A percentile compares a stretch with the other conserved stretches of the same genome.
Evolutionary conservation across 2,113 vertebrate species (phyloP).

Genomic region (Cariama cristata): DNA sequence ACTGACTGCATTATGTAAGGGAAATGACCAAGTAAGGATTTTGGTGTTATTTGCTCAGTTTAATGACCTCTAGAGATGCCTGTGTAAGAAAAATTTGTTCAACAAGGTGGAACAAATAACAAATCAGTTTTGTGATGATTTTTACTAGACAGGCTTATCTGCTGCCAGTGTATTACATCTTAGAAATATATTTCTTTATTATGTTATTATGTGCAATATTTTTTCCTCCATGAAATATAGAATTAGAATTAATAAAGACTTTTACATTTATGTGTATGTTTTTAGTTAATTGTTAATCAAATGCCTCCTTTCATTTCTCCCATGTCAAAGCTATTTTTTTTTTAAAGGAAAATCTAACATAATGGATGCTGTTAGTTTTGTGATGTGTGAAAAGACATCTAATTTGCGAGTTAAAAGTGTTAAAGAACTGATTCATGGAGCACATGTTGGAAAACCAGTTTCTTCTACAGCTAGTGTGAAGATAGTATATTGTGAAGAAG

Average conservation of each 20-base stretch:
- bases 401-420: conserved; percentile 86
- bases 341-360: conserved; percentile 91
- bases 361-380: conserved; percentile 96
- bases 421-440: conserved; percentile 89
- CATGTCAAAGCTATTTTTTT: not conserved
- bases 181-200: not conserved
- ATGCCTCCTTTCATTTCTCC: not conserved
- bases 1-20: not conserved
- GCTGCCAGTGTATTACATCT: not conserved
- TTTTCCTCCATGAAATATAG: not conserved
- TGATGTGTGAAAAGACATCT: conserved; percentile 83
- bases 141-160: not conserved
- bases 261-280: not conserved
- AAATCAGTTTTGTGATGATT: not conserved
- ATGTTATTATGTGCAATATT: not conserved
- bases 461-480: conserved; percentile 81
- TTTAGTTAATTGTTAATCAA: not conserved
- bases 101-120: not conserved
- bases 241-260: not conserved
- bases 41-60: not conserved
- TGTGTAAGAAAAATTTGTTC: not conserved
- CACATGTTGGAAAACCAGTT: conserved; percentile 86
- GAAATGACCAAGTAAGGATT: not conserved
- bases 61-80: not conserved
- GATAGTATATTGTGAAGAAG: conserved; percentile 80